Conservation (phyloP, 2,113 vertebrate species). For the Zosterops pallidus region DNA sequence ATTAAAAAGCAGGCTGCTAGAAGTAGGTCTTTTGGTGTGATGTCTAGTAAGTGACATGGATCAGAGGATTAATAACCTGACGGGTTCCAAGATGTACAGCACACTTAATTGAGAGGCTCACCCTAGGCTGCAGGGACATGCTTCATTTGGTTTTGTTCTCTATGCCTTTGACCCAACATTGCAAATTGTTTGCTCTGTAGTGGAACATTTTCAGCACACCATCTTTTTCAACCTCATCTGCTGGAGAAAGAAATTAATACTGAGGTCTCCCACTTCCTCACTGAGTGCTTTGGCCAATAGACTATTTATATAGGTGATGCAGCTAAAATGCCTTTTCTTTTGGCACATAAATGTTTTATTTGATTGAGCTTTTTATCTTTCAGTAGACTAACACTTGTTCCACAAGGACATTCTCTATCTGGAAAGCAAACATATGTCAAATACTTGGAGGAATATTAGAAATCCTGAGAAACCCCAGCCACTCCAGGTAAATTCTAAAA, state of each 20-base stretch:
- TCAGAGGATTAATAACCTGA: background rate
- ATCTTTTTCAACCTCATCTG: background rate
- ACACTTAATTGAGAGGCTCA: background rate
- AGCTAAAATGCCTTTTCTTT: slow-evolving; percentile 50
- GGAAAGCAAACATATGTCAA: slow-evolving; percentile 17
- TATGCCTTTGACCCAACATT: background rate
- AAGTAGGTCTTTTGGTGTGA: background rate
- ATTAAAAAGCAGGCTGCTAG: background rate
- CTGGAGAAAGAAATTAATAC: slow-evolving; percentile 41
- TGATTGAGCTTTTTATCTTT: slow-evolving; percentile 41
- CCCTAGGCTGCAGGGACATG: background rate
- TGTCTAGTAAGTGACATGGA: background rate
- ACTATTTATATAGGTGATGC: slow-evolving; percentile 52
- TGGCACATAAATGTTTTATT: slow-evolving; percentile 59
- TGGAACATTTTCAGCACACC: background rate
- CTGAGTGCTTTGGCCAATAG: slow-evolving; percentile 21
- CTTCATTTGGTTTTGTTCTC: background rate
- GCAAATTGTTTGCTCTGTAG: background rate
- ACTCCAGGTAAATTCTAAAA: background rate
- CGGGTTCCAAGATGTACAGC: background rate
- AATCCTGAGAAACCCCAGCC: background rate
- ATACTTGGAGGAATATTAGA: background rate
- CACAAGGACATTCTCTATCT: slow-evolving; percentile 36
- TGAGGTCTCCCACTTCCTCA: slow-evolving; percentile 56
- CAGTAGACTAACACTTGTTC: slow-evolving; percentile 3